phyloP scores from a whole-genome alignment of 2,797 vertebrate species.

The Rhinogobio ventralis region DNA sequence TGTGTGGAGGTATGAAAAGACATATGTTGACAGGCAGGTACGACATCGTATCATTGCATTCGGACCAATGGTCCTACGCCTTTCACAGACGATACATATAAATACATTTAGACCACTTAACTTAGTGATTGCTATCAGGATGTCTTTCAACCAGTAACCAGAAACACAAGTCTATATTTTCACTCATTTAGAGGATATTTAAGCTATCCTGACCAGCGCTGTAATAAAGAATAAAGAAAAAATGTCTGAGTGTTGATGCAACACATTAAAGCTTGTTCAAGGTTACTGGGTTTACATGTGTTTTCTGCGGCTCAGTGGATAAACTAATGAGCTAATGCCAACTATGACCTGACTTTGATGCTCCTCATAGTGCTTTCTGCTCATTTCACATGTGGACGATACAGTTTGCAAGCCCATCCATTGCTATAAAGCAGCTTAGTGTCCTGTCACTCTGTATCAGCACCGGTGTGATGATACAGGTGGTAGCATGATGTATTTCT shows the following conservation, averaged over 20 bases:
- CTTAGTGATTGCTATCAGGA: neutral
- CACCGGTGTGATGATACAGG: slow-evolving; percentile 37
- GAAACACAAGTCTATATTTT: neutral
- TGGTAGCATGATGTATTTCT: slow-evolving; percentile 26
- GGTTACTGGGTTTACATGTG: slow-evolving; percentile 1
- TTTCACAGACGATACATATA: neutral
- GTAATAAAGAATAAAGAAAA: neutral
- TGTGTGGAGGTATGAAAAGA: too few relatives aligned
- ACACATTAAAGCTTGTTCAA: slow-evolving; percentile 2
- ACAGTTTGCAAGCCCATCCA: slow-evolving; percentile 42
- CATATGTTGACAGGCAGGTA: too few relatives aligned
- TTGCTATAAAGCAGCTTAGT: slow-evolving; percentile 45
- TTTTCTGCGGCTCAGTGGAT: neutral
- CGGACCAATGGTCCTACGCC: neutral
- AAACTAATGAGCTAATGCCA: slow-evolving; percentile 25
- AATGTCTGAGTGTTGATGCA: neutral
- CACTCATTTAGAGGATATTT: neutral
- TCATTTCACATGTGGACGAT: slow-evolving; percentile 46
- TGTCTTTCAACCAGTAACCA: neutral
- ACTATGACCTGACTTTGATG: slow-evolving; percentile 14
- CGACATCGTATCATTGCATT: too few relatives aligned
- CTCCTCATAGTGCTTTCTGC: slow-evolving; percentile 15
- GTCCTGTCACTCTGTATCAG: slow-evolving; percentile 39
- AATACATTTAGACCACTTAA: too few relatives aligned
- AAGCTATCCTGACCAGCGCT: neutral